Evolutionary conservation across 2,113 vertebrate genomes (phyloP).

Genomic region (Trachemys scripta): DNA sequence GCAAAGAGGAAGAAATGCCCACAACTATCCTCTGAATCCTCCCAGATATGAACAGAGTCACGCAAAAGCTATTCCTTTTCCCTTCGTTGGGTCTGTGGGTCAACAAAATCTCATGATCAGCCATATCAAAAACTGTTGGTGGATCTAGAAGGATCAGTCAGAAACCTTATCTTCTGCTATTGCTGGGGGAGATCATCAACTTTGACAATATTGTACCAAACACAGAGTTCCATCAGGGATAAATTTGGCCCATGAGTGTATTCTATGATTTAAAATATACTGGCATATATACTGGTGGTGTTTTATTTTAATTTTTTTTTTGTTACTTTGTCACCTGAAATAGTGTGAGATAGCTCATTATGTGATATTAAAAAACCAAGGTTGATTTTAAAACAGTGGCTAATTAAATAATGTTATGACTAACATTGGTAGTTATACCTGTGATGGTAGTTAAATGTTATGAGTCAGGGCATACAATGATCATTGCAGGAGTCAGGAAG

Average conservation of each 20-base stretch:
- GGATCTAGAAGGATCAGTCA: background rate
- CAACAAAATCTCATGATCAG: no score
- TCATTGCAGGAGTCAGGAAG: background rate
- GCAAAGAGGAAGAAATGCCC: background rate
- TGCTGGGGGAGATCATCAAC: background rate
- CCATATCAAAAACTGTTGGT: background rate
- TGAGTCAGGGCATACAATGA: background rate
- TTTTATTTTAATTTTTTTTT: background rate
- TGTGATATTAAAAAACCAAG: background rate
- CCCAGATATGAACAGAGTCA: background rate
- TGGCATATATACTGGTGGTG: no score
- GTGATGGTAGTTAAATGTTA: background rate
- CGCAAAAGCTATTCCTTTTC: background rate
- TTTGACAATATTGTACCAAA: no score
- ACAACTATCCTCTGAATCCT: background rate
- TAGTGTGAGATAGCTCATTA: background rate
- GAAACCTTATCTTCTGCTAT: background rate
- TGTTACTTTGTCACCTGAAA: background rate
- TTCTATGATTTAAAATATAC: no score
- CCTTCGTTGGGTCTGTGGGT: background rate
- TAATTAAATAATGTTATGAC: background rate
- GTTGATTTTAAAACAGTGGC: background rate
- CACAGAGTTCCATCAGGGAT: background rate
- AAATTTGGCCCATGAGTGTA: background rate
- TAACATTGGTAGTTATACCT: background rate